Conservation (phyloP, 1,140 invertebrate species). For the Drosophila santomea region DNA sequence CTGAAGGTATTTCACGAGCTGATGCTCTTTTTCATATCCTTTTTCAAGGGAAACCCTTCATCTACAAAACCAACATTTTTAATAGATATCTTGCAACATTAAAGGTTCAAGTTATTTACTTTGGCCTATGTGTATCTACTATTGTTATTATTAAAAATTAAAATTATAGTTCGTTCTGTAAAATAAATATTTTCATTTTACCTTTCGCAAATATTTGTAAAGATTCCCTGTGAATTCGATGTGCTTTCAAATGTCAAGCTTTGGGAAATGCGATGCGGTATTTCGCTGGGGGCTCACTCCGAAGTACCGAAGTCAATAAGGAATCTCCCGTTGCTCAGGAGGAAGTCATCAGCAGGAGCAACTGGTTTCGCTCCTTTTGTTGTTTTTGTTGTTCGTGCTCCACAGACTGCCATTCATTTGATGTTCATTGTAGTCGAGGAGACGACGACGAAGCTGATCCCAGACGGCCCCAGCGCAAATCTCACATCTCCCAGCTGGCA, state of each 20-base stretch:
- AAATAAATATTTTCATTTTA: not conserved
- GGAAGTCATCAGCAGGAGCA: slow-evolving; percentile 57
- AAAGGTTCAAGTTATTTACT: no score
- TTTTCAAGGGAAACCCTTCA: no score
- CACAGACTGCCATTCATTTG: slow-evolving; percentile 53
- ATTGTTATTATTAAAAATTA: no score
- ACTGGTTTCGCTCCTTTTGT: slow-evolving; percentile 54
- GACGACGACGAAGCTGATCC: slow-evolving; percentile 41
- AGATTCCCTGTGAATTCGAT: not conserved
- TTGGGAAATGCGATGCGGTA: slow-evolving; percentile 58
- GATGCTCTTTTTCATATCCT: slow-evolving; percentile 3
- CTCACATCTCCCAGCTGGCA: slow-evolving; percentile 35
- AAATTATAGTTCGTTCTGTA: no score
- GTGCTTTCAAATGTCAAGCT: slow-evolving; percentile 56
- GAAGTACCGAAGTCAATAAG: slow-evolving; percentile 72
- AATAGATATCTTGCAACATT: no score
- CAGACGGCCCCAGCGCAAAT: slow-evolving; percentile 27
- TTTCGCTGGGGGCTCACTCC: slow-evolving; percentile 31
- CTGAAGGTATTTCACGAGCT: not conserved
- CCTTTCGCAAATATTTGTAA: not conserved
- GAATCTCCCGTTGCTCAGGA: slow-evolving; percentile 43
- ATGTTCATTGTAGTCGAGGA: slow-evolving; percentile 60
- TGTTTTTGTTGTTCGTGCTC: slow-evolving; percentile 22
- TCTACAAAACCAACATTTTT: no score
- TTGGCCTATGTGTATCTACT: no score